Conservation (phyloP, 2,113 vertebrate genomes). For the Nycticryphes semicollaris region DNA sequence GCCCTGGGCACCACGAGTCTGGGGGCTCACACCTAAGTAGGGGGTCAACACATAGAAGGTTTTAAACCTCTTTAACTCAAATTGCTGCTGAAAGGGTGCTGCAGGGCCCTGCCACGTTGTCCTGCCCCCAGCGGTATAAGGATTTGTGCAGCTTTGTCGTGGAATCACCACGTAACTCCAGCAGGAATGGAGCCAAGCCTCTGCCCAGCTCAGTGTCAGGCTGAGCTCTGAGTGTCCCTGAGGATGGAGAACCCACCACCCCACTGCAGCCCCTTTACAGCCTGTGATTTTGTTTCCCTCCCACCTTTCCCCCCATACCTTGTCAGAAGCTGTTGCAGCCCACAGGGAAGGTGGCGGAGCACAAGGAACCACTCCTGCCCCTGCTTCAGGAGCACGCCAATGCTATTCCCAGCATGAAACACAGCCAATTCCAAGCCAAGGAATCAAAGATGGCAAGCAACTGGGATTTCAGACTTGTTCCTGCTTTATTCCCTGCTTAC, state of each 20-base stretch:
- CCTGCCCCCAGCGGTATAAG: neutral
- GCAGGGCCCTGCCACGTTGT: neutral
- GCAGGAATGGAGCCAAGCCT: neutral
- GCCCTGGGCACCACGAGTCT: rapidly evolving
- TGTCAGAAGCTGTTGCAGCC: neutral
- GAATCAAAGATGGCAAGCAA: rapidly evolving
- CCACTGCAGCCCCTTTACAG: neutral
- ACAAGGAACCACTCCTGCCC: rapidly evolving
- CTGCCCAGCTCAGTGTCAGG: rapidly evolving
- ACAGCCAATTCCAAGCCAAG: rapidly evolving
- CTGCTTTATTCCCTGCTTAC: neutral
- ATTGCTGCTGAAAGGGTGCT: neutral
- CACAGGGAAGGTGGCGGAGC: neutral
- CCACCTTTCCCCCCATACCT: no score
- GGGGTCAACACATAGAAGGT: neutral
- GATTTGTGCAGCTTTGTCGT: rapidly evolving
- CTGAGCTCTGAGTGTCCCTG: neutral
- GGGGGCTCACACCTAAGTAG: rapidly evolving
- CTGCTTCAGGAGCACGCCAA: no score
- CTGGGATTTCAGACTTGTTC: neutral
- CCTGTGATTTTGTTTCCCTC: neutral
- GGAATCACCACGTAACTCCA: neutral
- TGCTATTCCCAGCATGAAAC: rapidly evolving
- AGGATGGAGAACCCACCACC: neutral
- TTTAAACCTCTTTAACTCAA: neutral